Evolutionary conservation across 1,140 invertebrate genomes (phyloP), one percentile per base, ranked within the genome.

Genomic region (Hestina assimilis): DNA sequence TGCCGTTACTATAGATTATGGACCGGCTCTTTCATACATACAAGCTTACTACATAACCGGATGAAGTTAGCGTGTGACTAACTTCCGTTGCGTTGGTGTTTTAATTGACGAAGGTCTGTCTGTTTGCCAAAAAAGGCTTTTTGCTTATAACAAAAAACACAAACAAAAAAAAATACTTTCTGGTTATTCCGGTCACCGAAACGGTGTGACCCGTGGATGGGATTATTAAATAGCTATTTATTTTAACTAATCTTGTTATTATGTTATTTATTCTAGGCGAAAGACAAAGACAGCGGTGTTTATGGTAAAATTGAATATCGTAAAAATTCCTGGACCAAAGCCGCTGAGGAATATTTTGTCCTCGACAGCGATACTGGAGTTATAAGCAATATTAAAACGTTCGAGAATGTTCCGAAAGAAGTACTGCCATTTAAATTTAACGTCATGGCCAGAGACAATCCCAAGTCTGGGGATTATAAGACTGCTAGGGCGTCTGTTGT

Each of bases 221-320:
- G n/a, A n/a, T n/a, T n/a, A n/a, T n/a, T n/a, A n/a, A n/a, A n/a
- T n/a, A n/a, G n/a, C n/a, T n/a, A n/a, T n/a, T n/a, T 31, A 31
- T 31, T 31, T n/a, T 3, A 6, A 28, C 8, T 19, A n/a, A 43
- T 55, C 19, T 29, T 11, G 24, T 42, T 8, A 19, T 28, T 50
- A n/a, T n/a, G n/a, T 1, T 41, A 40, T 43, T 23, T 40, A 33
- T 72, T 68, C 59, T 69, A 95, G 87, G 95, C 96, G 2, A 92
- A 93, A 57, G 96, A 97, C 77, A 91, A 91, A 52, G 96, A 97
- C 63, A 95, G 94, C 53, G 95, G 95, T 3, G 92, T 93, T 55
- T 95, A 92, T 72, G 95, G 95, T 0, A 92, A 92, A 68, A 87
- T 97, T 1, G 90, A 93, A 42, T 97, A 95, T 69, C 91, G 90